Evolutionary conservation across 2,797 vertebrate species (phyloP).

Genomic region (Decapterus maruadsi): DNA sequence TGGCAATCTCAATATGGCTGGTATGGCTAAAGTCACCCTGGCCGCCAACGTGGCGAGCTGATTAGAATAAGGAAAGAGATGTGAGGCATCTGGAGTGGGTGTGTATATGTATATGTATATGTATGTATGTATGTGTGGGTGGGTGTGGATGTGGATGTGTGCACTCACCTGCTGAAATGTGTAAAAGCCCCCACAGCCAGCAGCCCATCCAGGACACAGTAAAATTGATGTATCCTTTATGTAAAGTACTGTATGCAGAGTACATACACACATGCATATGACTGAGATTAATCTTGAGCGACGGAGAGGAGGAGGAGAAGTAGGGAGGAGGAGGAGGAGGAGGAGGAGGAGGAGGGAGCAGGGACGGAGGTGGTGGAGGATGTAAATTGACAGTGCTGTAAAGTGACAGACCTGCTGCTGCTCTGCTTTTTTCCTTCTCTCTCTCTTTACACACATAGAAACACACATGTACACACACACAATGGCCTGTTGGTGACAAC

Average conservation of each 20-base stretch:
- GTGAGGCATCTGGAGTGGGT: slow-evolving; percentile 19
- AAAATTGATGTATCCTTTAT: slow-evolving; percentile 86
- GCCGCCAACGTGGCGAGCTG: slow-evolving; percentile 70
- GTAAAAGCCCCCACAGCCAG: slow-evolving; percentile 54
- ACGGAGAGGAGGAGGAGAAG: slow-evolving; percentile 47
- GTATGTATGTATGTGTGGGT: slow-evolving; percentile 16
- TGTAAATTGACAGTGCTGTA: slow-evolving; percentile 83
- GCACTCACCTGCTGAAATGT: slow-evolving; percentile 67
- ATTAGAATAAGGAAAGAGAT: slow-evolving; percentile 76
- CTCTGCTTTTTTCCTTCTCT: slow-evolving; percentile 43
- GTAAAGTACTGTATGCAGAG: slow-evolving; percentile 85
- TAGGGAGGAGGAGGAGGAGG: slow-evolving; percentile 53
- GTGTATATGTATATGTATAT: slow-evolving; percentile 4
- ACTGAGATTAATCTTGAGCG: slow-evolving; percentile 83
- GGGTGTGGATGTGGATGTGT: neutral
- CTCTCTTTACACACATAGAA: slow-evolving; percentile 9
- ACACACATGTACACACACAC: slow-evolving; percentile 43
- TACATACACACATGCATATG: slow-evolving; percentile 83
- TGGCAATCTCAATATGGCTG: slow-evolving; percentile 77
- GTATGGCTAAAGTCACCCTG: slow-evolving; percentile 83
- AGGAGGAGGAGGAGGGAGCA: slow-evolving; percentile 50
- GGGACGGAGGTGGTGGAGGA: slow-evolving; percentile 63
- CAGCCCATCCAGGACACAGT: slow-evolving; percentile 69
- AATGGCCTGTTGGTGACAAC: slow-evolving; percentile 70
- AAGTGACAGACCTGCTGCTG: slow-evolving; percentile 82